Evolutionary conservation across 2,888 invertebrate genomes (phyloP).

Genomic region (Mythimna pallens): DNA sequence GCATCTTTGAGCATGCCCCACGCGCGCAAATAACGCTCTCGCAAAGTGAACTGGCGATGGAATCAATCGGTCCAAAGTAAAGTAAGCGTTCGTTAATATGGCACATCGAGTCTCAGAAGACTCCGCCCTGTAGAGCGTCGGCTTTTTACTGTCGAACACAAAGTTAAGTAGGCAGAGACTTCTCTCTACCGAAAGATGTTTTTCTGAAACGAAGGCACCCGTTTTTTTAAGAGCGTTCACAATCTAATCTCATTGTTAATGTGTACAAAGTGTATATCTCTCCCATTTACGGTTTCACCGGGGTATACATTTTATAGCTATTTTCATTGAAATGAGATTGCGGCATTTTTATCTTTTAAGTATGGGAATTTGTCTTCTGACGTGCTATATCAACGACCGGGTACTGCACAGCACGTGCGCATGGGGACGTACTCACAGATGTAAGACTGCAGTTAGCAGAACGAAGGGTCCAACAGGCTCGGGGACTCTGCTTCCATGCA

Average conservation of each 20-base stretch:
- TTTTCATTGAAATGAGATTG: neutral
- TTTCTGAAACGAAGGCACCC: neutral
- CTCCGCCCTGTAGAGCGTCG: conserved; percentile 1
- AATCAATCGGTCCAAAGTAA: neutral
- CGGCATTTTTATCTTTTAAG: conserved; percentile 10
- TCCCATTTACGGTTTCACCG: neutral
- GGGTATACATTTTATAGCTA: neutral
- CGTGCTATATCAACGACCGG: conserved; percentile 14
- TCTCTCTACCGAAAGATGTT: conserved; percentile 5
- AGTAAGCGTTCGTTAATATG: conserved; percentile 12
- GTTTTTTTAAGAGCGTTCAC: conserved; percentile 1
- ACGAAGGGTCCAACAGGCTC: neutral
- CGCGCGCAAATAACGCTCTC: conserved; percentile 7
- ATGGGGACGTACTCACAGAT: neutral
- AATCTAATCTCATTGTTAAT: neutral
- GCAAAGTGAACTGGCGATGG: neutral
- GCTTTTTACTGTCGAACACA: neutral
- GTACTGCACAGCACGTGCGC: conserved; percentile 1
- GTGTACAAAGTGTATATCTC: neutral
- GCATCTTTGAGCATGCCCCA: neutral
- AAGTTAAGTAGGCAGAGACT: neutral
- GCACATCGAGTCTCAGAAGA: conserved; percentile 18
- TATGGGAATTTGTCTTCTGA: conserved; percentile 1
- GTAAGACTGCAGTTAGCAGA: conserved; percentile 14
- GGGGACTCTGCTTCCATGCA: conserved; percentile 7